Percentiles rank a stretch among this genome's conserved stretches.
These are phyloP conservation scores for Xyrichtys novacula DNA, from an alignment of 2,797 vertebrate species.

Conservation along the genomic window DNA sequence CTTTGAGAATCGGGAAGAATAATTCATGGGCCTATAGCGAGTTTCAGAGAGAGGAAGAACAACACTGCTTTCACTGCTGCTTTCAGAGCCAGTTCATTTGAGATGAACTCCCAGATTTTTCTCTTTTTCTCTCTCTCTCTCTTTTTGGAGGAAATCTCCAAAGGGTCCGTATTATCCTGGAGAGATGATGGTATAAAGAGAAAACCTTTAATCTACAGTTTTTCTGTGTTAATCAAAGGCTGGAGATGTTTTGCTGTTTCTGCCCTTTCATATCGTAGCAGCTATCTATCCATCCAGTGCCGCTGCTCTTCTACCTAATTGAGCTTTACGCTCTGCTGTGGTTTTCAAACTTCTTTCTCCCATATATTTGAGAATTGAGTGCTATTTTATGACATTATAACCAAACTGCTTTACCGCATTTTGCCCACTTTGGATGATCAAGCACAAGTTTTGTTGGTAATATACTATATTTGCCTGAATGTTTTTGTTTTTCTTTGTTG, in stretches of 20 bases:
- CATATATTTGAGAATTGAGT: slow-evolving; percentile 14
- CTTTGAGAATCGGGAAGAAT: slow-evolving; percentile 86
- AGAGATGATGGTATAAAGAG: slow-evolving; percentile 62
- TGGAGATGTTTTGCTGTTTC: slow-evolving; percentile 62
- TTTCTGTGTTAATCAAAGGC: slow-evolving; percentile 68
- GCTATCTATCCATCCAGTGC: slow-evolving; percentile 37
- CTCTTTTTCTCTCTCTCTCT: slow-evolving; percentile 24
- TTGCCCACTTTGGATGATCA: slow-evolving; percentile 2
- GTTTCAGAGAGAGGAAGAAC: slow-evolving; percentile 78
- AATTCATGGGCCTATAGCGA: slow-evolving; percentile 81
- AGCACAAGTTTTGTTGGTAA: not conserved
- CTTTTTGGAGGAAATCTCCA: slow-evolving; percentile 53
- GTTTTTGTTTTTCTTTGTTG: slow-evolving; percentile 4
- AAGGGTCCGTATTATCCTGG: slow-evolving; percentile 66
- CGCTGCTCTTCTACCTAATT: slow-evolving; percentile 46
- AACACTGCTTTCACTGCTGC: slow-evolving; percentile 76
- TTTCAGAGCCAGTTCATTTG: slow-evolving; percentile 80
- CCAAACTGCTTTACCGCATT: slow-evolving; percentile 15
- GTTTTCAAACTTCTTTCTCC: slow-evolving; percentile 39
- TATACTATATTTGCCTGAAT: not conserved
- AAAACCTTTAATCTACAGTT: slow-evolving; percentile 67
- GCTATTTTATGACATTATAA: slow-evolving; percentile 30
- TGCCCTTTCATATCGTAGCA: slow-evolving; percentile 45
- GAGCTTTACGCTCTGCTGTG: slow-evolving; percentile 29
- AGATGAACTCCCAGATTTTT: slow-evolving; percentile 72